Evolutionary conservation across 2,888 invertebrate genomes (phyloP).

Genomic region (Cotesia congregata): DNA sequence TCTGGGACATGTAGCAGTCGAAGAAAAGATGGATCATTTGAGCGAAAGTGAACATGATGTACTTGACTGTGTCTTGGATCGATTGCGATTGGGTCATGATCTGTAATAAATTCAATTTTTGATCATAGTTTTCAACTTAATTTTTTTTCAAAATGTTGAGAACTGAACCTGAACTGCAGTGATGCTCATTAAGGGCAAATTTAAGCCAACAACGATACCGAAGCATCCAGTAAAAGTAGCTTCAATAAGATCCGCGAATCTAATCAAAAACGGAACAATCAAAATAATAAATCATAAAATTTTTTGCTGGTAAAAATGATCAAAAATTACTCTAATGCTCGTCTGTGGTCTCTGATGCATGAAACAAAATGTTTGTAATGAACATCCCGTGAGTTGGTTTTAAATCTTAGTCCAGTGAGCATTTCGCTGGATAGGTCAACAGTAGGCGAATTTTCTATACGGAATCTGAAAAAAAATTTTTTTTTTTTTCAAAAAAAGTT

Average conservation of each 20-base stretch:
- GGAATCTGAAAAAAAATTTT: background rate
- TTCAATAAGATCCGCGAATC: conserved; percentile 20
- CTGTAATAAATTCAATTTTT: background rate
- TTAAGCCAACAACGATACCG: background rate
- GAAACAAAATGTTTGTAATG: background rate
- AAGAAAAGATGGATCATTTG: conserved; percentile 26
- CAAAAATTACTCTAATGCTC: background rate
- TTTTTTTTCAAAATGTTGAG: background rate
- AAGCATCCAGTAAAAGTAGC: background rate
- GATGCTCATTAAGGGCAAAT: conserved; percentile 20
- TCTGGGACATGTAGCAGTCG: conserved; percentile 21
- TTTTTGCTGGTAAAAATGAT: background rate
- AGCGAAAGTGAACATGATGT: background rate
- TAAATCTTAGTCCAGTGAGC: background rate
- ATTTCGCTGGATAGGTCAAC: background rate
- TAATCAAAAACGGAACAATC: background rate
- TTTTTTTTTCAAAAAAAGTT: background rate
- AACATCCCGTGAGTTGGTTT: background rate
- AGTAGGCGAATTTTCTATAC: background rate
- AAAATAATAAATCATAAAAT: background rate
- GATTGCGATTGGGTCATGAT: background rate
- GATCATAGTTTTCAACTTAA: background rate
- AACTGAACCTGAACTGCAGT: conserved; percentile 4
- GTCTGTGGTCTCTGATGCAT: background rate
- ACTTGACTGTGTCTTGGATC: background rate